These are phyloP conservation scores for Cheilosia pagana DNA, from an alignment of 2,888 invertebrate species.

Conservation along the genomic window DNA sequence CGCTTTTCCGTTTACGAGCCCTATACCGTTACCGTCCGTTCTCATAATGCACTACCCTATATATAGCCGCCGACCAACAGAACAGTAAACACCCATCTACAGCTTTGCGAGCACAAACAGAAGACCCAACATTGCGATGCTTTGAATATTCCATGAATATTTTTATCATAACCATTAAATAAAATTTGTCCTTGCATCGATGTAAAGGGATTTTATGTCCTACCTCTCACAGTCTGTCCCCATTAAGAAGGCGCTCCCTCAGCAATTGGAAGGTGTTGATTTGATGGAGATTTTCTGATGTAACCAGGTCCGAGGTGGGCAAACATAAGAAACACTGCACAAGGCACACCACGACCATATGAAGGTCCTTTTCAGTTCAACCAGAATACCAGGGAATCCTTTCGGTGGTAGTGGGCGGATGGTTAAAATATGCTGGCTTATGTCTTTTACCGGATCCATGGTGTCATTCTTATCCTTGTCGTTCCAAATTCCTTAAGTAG, in stretches of 20 bases:
- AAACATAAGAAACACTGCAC: constrained; percentile 13
- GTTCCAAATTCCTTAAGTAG: constrained; percentile 48
- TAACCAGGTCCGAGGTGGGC: constrained; percentile 30
- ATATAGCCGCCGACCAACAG: constrained; percentile 30
- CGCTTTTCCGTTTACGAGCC: constrained; percentile 28
- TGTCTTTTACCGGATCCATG: constrained; percentile 7
- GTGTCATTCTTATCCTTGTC: constrained; percentile 46
- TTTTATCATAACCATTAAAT: constrained; percentile 75
- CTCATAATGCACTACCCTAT: constrained; percentile 49
- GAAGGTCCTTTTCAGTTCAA: constrained; percentile 30
- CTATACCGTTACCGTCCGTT: constrained; percentile 11
- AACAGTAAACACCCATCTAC: constrained; percentile 53
- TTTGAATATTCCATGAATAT: constrained; percentile 74
- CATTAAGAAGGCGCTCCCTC: neutral
- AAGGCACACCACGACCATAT: constrained; percentile 31
- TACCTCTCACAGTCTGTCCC: constrained; percentile 5
- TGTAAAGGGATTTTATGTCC: constrained; percentile 59
- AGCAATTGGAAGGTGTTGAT: constrained; percentile 53
- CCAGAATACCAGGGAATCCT: constrained; percentile 33
- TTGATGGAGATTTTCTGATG: constrained; percentile 35
- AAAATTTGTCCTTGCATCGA: constrained; percentile 72
- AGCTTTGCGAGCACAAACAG: constrained; percentile 1
- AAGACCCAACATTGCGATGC: constrained; percentile 29
- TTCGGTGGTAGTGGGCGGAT: neutral
- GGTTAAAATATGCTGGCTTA: constrained; percentile 53